Evolutionary conservation across 2,888 invertebrate species (phyloP).

Genomic region (Hemistola chrysoprasaria): DNA sequence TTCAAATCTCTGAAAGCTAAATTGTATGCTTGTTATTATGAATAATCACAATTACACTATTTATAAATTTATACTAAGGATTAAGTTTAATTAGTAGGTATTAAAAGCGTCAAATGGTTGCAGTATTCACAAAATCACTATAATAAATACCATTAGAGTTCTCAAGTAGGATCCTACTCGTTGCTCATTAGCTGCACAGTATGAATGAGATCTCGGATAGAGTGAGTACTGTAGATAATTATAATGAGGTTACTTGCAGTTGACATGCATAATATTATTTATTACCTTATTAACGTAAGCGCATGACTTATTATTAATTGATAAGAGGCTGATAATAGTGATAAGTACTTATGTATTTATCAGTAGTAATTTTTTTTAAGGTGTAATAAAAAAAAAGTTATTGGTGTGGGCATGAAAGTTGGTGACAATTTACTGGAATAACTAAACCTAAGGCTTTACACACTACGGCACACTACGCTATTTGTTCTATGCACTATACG

Average conservation of each 20-base stretch:
- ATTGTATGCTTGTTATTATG: too few species aligned
- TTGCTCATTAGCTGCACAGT: constrained; percentile 75
- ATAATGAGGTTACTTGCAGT: constrained; percentile 35
- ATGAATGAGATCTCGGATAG: constrained; percentile 75
- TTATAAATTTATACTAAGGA: too few species aligned
- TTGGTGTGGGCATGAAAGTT: too few species aligned
- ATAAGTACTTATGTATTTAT: not conserved
- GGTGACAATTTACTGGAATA: too few species aligned
- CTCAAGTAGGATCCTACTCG: constrained; percentile 75
- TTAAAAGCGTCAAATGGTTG: constrained; percentile 7
- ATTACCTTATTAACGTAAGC: constrained; percentile 9
- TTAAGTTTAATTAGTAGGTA: too few species aligned
- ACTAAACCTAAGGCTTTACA: too few species aligned
- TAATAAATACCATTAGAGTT: constrained; percentile 76
- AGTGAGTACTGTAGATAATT: constrained; percentile 66
- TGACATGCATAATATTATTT: constrained; percentile 17
- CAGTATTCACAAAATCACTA: constrained; percentile 1
- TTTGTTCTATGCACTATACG: too few species aligned
- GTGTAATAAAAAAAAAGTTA: not conserved
- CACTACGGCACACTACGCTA: too few species aligned
- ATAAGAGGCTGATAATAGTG: not conserved
- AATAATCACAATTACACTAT: too few species aligned
- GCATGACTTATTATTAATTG: not conserved
- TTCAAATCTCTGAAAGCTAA: too few species aligned
- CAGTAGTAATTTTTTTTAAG: not conserved